phyloP scores from a whole-genome alignment of 1,140 invertebrate species.

The Gryllus bimaculatus region DNA sequence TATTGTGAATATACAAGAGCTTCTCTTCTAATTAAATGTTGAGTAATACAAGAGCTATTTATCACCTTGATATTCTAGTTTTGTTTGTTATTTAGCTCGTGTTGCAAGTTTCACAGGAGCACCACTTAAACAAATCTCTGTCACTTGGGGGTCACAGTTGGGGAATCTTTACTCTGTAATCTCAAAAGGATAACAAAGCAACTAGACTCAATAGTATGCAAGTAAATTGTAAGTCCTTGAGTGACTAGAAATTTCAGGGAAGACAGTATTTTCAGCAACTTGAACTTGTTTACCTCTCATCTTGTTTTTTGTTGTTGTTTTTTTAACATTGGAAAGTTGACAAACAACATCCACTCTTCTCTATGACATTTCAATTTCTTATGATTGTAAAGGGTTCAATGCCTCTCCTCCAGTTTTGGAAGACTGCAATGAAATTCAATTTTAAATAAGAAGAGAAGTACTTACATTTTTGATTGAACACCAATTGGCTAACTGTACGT shows the following conservation, averaged over 20 bases:
- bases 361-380: not conserved
- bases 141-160: not conserved
- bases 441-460: not conserved
- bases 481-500: not conserved
- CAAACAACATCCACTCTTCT: not conserved
- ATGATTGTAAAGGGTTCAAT: not conserved
- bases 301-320: not conserved
- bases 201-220: not conserved
- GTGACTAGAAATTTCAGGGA: not conserved
- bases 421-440: not conserved
- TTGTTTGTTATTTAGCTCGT: not conserved
- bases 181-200: not conserved
- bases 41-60: too few relatives aligned
- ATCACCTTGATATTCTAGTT: too few relatives aligned
- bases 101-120: not conserved
- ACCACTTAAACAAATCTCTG: not conserved
- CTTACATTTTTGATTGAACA: not conserved
- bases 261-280: not conserved
- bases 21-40: too few relatives aligned
- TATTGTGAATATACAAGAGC: too few relatives aligned
- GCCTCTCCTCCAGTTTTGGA: not conserved
- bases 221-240: not conserved
- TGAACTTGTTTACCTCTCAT: not conserved
- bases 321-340: not conserved
- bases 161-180: not conserved